A percentile compares a stretch with the other conserved stretches of the same genome.
Conservation (phyloP, 2,888 invertebrate genomes). For the Chymomyza caudatula region DNA sequence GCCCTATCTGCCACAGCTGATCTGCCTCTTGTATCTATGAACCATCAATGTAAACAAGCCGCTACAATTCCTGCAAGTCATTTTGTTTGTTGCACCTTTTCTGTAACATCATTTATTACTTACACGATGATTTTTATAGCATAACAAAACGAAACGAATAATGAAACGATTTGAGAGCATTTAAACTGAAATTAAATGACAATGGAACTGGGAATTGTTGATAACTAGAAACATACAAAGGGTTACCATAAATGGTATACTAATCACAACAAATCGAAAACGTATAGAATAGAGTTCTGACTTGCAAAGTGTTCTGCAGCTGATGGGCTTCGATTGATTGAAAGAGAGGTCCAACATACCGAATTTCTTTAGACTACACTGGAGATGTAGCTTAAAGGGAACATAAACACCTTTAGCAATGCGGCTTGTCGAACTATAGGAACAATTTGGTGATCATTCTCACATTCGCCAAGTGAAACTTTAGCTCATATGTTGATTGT, state of each 20-base stretch:
- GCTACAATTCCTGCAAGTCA: constrained; percentile 55
- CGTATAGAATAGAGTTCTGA: background rate
- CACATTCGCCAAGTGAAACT: too few species aligned
- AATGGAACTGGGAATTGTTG: constrained; percentile 23
- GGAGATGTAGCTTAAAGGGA: too few species aligned
- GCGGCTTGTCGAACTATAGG: too few species aligned
- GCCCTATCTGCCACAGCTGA: background rate
- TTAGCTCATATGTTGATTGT: too few species aligned
- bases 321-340: too few species aligned
- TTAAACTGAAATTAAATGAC: constrained; percentile 66
- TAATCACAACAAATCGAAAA: background rate
- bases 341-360: too few species aligned
- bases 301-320: too few species aligned
- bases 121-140: constrained; percentile 39
- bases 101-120: constrained; percentile 10
- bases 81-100: constrained; percentile 54
- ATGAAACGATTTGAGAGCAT: constrained; percentile 55
- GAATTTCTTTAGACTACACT: too few species aligned
- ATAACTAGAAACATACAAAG: background rate
- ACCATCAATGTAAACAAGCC: constrained; percentile 61
- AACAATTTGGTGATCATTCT: too few species aligned
- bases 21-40: background rate
- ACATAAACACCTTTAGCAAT: too few species aligned
- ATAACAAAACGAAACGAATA: constrained; percentile 39
- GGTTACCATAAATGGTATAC: background rate